Percentiles rank a stretch among this genome's conserved stretches.
phyloP scores from a whole-genome alignment of 2,113 vertebrate species.

The Macrotis lagotis region DNA sequence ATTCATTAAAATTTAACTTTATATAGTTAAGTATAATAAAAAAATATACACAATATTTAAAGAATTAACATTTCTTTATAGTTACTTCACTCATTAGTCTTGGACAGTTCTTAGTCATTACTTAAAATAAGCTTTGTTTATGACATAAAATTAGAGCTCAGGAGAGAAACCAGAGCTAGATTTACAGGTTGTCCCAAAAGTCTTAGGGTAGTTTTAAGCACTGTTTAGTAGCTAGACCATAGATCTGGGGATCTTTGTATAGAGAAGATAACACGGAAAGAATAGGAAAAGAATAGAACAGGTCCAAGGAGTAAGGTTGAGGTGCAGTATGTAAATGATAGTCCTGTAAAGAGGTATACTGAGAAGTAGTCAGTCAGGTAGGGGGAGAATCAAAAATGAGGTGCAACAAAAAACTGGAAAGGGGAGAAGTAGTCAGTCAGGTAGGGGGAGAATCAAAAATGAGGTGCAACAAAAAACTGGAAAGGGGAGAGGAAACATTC shows the following conservation, averaged over 20 bases:
- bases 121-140: no score
- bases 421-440: background rate
- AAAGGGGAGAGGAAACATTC: background rate
- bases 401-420: no score
- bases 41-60: no score
- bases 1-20: no score
- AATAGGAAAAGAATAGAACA: background rate
- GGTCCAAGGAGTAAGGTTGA: background rate
- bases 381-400: background rate
- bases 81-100: no score
- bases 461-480: no score
- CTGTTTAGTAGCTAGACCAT: background rate
- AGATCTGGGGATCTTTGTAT: background rate
- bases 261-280: background rate
- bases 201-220: background rate
- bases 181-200: background rate
- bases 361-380: background rate
- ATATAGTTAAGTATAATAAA: no score
- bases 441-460: background rate
- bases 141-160: background rate
- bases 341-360: background rate
- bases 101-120: no score
- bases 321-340: background rate
- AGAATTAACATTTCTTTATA: no score
- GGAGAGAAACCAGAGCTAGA: background rate